phyloP scores from a whole-genome alignment of 2,888 invertebrate genomes.

The Linnaemya tessellans region DNA sequence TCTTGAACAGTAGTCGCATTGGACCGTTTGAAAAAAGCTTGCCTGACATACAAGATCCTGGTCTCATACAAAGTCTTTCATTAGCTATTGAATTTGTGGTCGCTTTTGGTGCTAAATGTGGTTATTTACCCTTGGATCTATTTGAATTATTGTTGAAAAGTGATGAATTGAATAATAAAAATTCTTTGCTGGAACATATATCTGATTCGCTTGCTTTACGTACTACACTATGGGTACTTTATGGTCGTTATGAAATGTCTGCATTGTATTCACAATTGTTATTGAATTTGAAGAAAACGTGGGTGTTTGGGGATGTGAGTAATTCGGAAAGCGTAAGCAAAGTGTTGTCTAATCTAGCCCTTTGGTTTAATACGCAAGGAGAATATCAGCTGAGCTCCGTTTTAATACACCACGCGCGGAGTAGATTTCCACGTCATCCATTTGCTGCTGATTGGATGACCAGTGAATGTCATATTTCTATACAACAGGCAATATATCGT shows the following conservation, averaged over 20 bases:
- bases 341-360: conserved; percentile 87
- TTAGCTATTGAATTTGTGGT: conserved; percentile 90
- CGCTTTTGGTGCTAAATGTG: conserved; percentile 87
- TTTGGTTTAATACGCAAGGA: conserved; percentile 83
- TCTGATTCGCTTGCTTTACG: conserved; percentile 92
- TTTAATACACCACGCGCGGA: conserved; percentile 86
- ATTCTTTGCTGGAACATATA: conserved; percentile 91
- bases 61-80: conserved; percentile 88
- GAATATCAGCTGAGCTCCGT: conserved; percentile 86
- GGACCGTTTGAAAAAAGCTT: conserved; percentile 88
- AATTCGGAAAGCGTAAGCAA: conserved; percentile 89
- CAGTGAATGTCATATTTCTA: conserved; percentile 85
- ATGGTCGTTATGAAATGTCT: conserved; percentile 94
- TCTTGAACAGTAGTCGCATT: conserved; percentile 84
- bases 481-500: conserved; percentile 84
- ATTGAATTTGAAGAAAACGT: conserved; percentile 88
- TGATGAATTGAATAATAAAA: conserved; percentile 93
- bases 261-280: conserved; percentile 91
- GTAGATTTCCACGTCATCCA: conserved; percentile 87
- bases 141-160: conserved; percentile 91
- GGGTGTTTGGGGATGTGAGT: conserved; percentile 84
- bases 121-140: conserved; percentile 81
- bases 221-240: conserved; percentile 93
- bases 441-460: conserved; percentile 87
- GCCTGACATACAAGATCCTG: conserved; percentile 87